Base-by-base conservation (phyloP, 2,113 vertebrate species). In the Petaurus breviceps region DNA sequence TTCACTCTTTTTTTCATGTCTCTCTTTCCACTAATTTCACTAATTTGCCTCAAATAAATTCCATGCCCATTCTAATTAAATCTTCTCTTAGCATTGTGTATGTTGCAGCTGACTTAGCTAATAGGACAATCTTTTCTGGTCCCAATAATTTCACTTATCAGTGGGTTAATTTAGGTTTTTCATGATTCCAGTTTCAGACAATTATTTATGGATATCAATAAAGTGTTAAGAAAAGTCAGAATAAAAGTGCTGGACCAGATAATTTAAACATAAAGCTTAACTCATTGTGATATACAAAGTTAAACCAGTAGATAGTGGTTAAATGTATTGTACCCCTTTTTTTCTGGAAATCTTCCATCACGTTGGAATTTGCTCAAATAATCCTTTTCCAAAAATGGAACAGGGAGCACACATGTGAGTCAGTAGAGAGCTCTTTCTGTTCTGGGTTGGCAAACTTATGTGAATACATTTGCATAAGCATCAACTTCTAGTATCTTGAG, bases 191-290 rank as follows among this genome's bases (percentile, higher is more conserved):
- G 0, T 50, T 96, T 94, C 31, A 93, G 57, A 9, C 52, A 90
- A 92, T 92, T 90, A 49, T 90, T 91, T 94, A 68, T 57, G 28
- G 31, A 91, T 24, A 25, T 92, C 92, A 94, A 24, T 52, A 55
- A 50, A 90, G 47, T 90, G 47, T 50, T 90, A 50, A 90, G 26
- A 90, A n/a, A 90, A 90, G 47, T 90, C 26, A 90, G 25, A 90
- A 50, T 90, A 50, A 50, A 90, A 50, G 24, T 28, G 8, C 11
- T 46, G 91, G 26, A 46, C 2, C 57, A 90, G 25, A 49, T 49
- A 57, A 8, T 31, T 57, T 92, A 90, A 92, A 77, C 94, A 92
- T 61, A 96, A 2, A 95, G 3, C 52, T 95, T 95, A 95, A 89
- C n/a, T 50, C 11, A 51, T 43, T 84, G 3, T 14, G 50, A 68